Base-by-base conservation (phyloP, 2,888 invertebrate genomes). In the Acleris sparsana region DNA sequence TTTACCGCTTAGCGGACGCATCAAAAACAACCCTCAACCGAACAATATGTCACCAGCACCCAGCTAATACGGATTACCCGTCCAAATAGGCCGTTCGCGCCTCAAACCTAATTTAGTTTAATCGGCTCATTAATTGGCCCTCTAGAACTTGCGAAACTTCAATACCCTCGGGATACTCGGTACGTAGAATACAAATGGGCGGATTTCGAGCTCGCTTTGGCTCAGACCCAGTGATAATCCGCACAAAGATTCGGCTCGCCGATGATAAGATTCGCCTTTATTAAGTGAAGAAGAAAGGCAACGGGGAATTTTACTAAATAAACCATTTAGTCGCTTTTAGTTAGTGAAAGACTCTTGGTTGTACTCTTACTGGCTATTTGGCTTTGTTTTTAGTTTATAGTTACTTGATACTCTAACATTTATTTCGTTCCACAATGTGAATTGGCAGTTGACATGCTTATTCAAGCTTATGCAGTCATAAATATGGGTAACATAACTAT, bases 51-150 rank as follows among this genome's bases (percentile, higher is more conserved):
- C 62, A 62, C 57, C 66, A 62, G 57, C 49, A 52, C 57, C 61
- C 62, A 46, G 48, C 61, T 66, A 66, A 66, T 56, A 59, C 61
- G 65, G 69, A 72, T 75, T 69, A 71, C 68, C 69, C 71, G 64
- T 65, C 68, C 70, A 75, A 82, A 82, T 78, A 76, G 84, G 79
- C 78, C 79, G 77, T 87, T 87, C 80, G 80, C 87, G 85, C 86
- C 83, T 87, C 82, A 78, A 79, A 86, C 80, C 85, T 87, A 88
- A 89, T 89, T 87, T 83, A 79, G 82, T 84, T 86, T 85, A 89
- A 91, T 89, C 86, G 87, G 75, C 79, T 82, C 88, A 90, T 91
- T 90, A 91, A 89, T 90, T 87, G 87, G 83, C 79, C 79, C 80
- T 75, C 69, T 65, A 71, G 80, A 79, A 89, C 82, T 89, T 86